These are phyloP conservation scores for Laticauda colubrina DNA, from an alignment of 2,113 vertebrate species.

Conservation along the genomic window DNA sequence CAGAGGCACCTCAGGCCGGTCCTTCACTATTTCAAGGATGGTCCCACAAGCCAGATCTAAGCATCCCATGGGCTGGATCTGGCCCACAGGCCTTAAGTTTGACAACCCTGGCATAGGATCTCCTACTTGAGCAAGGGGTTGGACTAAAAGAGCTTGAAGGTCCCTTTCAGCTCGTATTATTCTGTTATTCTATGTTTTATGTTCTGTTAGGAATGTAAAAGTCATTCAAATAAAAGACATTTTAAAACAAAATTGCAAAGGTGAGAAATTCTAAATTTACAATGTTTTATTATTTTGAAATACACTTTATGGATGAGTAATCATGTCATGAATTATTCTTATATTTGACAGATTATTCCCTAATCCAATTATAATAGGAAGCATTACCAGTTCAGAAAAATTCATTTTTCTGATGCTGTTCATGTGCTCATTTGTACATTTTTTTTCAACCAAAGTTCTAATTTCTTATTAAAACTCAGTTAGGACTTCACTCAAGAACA, in stretches of 20 bases:
- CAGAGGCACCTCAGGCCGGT: no score
- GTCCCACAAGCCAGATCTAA: no score
- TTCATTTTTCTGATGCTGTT: neutral
- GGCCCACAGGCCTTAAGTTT: no score
- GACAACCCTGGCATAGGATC: neutral
- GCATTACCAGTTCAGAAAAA: neutral
- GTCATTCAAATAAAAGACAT: neutral
- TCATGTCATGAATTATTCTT: neutral
- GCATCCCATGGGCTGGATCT: no score
- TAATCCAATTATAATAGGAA: neutral
- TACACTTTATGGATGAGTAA: neutral
- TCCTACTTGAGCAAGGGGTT: neutral
- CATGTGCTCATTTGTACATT: neutral
- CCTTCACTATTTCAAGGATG: no score
- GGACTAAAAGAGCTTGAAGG: no score
- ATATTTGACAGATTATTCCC: neutral
- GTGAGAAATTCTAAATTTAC: neutral
- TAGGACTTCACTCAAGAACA: neutral
- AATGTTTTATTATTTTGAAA: neutral
- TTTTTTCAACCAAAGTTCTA: neutral
- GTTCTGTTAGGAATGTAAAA: neutral
- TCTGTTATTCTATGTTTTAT: neutral
- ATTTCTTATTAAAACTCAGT: conserved; percentile 13
- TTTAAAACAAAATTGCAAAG: neutral
- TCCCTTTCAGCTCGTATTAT: neutral